phyloP scores from a whole-genome alignment of 2,113 vertebrate genomes.

The Zosterops pallidus region DNA sequence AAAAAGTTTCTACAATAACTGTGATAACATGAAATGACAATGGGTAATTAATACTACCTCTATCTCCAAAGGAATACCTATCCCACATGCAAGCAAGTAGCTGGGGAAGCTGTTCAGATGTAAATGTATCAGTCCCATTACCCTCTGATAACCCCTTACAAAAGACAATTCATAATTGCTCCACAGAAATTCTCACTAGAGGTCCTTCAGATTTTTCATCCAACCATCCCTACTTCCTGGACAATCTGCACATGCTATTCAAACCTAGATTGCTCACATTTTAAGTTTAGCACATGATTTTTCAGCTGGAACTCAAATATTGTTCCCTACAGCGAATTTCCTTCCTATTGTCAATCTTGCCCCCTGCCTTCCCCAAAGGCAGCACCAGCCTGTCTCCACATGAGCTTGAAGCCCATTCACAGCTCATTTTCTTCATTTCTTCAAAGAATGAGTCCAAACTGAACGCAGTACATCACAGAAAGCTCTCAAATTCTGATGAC shows the following conservation, averaged over 20 bases:
- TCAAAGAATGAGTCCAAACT: not conserved
- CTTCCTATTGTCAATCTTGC: not conserved
- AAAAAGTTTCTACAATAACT: not conserved
- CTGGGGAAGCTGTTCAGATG: not conserved
- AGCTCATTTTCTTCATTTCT: not conserved
- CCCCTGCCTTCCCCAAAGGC: not conserved
- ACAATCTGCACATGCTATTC: not conserved
- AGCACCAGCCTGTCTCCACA: not conserved
- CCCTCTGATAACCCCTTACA: not conserved
- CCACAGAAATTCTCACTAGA: not conserved
- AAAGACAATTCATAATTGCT: not conserved
- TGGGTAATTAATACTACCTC: fast-evolving
- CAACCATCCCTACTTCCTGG: not conserved
- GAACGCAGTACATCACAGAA: not conserved
- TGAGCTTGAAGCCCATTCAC: not conserved
- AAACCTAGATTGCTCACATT: not conserved
- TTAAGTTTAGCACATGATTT: not conserved
- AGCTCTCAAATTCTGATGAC: not conserved
- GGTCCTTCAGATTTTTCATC: not conserved
- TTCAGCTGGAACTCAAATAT: not conserved
- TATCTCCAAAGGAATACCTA: not conserved
- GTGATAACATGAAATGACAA: not conserved
- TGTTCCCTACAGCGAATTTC: not conserved
- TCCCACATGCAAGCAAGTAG: not conserved
- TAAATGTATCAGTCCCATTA: not conserved